phyloP scores from a whole-genome alignment of 2,113 vertebrate species.

The Protobothrops mucrosquamatus region DNA sequence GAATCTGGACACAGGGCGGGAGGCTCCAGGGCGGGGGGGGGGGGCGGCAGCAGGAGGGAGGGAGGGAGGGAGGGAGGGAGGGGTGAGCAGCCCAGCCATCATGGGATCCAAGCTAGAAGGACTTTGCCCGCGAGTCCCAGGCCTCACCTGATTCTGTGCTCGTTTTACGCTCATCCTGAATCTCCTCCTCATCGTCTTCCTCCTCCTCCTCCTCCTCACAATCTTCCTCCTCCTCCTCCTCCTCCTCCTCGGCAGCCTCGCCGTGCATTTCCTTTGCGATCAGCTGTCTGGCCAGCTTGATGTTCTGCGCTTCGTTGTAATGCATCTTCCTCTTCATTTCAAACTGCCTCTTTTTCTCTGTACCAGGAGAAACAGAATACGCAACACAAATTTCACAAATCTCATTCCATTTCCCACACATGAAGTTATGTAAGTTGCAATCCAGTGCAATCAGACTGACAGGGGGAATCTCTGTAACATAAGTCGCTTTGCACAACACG shows the following conservation, averaged over 20 bases:
- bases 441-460: background rate
- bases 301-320: constrained; percentile 96
- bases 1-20: background rate
- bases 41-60: background rate
- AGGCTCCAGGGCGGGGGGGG: background rate
- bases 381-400: background rate
- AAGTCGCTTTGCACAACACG: background rate
- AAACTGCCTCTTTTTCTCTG: constrained; percentile 92
- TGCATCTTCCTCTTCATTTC: constrained; percentile 98
- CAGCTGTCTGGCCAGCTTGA: constrained; percentile 91
- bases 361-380: background rate
- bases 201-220: constrained; percentile 53
- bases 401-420: background rate
- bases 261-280: constrained; percentile 89
- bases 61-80: background rate
- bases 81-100: background rate
- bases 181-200: constrained; percentile 73
- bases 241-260: constrained; percentile 77
- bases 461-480: background rate
- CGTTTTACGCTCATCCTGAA: constrained; percentile 81
- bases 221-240: constrained; percentile 64
- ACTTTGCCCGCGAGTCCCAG: background rate
- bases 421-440: background rate
- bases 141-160: constrained; percentile 68
- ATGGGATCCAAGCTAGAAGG: background rate